These are phyloP conservation scores for Microtus montanus DNA, from an alignment of 2,113 vertebrate species.

Conservation along the genomic window DNA sequence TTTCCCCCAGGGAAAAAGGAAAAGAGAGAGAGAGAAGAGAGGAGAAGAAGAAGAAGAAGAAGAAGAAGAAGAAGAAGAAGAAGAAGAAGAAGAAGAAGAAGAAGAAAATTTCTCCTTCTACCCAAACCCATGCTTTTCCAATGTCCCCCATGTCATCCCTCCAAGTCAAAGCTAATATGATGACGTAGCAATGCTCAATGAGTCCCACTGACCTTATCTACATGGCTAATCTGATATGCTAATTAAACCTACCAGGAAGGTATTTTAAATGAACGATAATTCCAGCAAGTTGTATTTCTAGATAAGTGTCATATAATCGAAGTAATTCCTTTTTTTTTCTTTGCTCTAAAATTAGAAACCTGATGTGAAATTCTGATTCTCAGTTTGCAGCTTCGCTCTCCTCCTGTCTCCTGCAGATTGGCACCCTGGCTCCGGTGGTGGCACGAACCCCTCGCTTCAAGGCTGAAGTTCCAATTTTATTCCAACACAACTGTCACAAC, in stretches of 20 bases:
- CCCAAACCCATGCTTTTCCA: slow-evolving; percentile 49
- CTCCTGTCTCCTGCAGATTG: slow-evolving; percentile 63
- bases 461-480: slow-evolving; percentile 68
- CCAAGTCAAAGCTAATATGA: slow-evolving; percentile 8
- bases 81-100: too few relatives aligned
- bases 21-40: background rate
- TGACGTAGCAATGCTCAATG: slow-evolving; percentile 25
- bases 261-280: slow-evolving; percentile 72
- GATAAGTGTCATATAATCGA: slow-evolving; percentile 75
- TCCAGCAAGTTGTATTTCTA: slow-evolving; percentile 61
- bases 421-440: slow-evolving; percentile 61
- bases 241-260: slow-evolving; percentile 69
- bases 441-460: slow-evolving; percentile 36
- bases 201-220: slow-evolving; percentile 41
- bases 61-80: too few relatives aligned
- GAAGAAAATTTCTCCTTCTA: background rate
- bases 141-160: slow-evolving; percentile 5
- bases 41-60: too few relatives aligned
- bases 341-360: slow-evolving; percentile 76
- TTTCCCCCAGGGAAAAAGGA: background rate
- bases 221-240: slow-evolving; percentile 58
- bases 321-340: slow-evolving; percentile 68
- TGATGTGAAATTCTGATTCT: slow-evolving; percentile 75
- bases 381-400: slow-evolving; percentile 55
- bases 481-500: slow-evolving; percentile 75